Evolutionary conservation across 2,888 invertebrate genomes (phyloP), one percentile per base, ranked within the genome.

Genomic region (Morpho deidamia): DNA sequence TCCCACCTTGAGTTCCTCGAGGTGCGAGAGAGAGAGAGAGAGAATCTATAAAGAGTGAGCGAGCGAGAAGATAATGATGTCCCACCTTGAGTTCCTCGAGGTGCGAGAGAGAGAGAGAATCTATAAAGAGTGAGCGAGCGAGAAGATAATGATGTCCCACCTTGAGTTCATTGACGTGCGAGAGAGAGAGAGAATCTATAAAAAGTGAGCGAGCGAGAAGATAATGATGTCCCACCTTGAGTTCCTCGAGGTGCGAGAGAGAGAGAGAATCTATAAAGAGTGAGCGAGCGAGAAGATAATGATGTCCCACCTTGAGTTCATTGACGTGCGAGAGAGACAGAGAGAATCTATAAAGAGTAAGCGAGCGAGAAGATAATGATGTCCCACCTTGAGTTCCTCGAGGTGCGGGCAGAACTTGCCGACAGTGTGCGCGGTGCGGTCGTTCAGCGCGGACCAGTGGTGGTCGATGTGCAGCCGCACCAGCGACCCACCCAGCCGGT

Each of bases 341-440:
- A n/a, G n/a, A n/a, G n/a, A n/a, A n/a, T n/a, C n/a, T n/a, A n/a
- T n/a, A n/a, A n/a, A n/a, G n/a, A n/a, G n/a, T n/a, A n/a, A n/a
- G n/a, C 7, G 34, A 34, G 34, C 34, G 8, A 7, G 8, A 8
- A 7, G 8, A 34, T 8, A 34, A 34, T 7, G 8, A 34, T 8
- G 8, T 7, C 34, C 8, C 34, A 91, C 81, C 75, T 91, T 86
- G 40, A 92, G 75, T 56, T 80, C 85, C 58, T 90, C 90, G 1
- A 92, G 80, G 69, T 90, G 83, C 8, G 91, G 91, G 61, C 92
- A 92, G 69, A 90, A 87, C 80, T 91, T 91, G 65, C 90, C 90
- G 54, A 92, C 76, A 10, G 90, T 83, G 62, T 90, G 90, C 38
- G 91, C 80, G 12, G 91, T 91, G 66, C 91, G 90, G 67, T 86